A percentile compares a stretch with the other conserved stretches of the same genome.
Conservation (phyloP, 2,113 vertebrate species). For the Lethenteron reissneri region DNA sequence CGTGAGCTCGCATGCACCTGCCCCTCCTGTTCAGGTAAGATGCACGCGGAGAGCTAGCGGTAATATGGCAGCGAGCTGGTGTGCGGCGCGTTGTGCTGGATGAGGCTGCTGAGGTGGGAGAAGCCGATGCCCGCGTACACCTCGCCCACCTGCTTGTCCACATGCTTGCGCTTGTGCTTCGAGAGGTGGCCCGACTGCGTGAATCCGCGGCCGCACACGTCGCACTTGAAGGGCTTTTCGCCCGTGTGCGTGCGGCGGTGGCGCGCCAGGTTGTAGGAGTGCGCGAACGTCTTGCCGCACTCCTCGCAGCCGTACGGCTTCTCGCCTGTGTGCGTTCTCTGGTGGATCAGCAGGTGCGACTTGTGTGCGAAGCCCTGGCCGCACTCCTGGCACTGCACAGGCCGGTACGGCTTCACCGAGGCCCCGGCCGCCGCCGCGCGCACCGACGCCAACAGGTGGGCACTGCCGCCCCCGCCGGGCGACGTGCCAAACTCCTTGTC, state of each 20-base stretch:
- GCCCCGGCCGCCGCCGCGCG: neutral
- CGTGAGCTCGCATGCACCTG: too few species aligned
- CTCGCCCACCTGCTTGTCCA: neutral
- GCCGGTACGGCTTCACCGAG: neutral
- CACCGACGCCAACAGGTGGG: too few species aligned
- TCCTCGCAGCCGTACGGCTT: constrained; percentile 5
- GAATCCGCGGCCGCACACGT: neutral
- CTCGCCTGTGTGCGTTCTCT: constrained; percentile 4
- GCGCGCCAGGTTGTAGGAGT: constrained; percentile 4
- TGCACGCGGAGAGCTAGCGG: neutral
- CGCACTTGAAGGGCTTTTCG: constrained; percentile 4
- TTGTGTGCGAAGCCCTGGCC: neutral
- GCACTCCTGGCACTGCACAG: constrained; percentile 3
- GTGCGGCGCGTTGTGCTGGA: constrained; percentile 1
- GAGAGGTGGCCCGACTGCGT: neutral
- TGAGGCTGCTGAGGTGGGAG: constrained; percentile 4
- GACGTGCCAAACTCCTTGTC: neutral
- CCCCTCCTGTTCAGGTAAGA: too few species aligned
- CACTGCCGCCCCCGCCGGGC: too few species aligned
- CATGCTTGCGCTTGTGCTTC: neutral
- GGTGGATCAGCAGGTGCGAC: constrained; percentile 4
- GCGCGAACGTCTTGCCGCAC: constrained; percentile 1
- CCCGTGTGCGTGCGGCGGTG: constrained; percentile 4
- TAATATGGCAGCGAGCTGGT: neutral
- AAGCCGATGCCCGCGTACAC: constrained; percentile 3